Percentiles rank a stretch among this genome's conserved stretches.
These are phyloP conservation scores for Aspidiotus rigidus DNA, from an alignment of 2,888 invertebrate species.

Conservation along the genomic window DNA sequence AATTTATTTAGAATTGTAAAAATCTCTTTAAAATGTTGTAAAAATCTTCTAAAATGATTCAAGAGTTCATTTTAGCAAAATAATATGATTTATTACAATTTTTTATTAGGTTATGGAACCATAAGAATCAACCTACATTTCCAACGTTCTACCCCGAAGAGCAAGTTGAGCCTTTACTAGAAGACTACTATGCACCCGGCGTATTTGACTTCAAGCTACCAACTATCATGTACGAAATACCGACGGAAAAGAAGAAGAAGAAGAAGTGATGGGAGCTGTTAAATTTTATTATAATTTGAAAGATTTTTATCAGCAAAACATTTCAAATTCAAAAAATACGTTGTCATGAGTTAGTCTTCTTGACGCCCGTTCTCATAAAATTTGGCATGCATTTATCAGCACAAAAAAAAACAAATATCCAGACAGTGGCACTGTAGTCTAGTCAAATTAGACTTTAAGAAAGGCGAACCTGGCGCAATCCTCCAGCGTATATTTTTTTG, in stretches of 20 bases:
- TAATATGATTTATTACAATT: background rate
- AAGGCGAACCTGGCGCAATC: too few relatives aligned
- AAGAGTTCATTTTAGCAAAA: background rate
- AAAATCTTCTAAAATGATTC: too few relatives aligned
- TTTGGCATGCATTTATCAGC: too few relatives aligned
- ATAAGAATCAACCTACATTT: constrained; percentile 51
- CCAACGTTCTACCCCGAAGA: constrained; percentile 66
- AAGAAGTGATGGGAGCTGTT: background rate
- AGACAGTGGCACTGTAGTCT: too few relatives aligned
- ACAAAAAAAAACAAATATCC: too few relatives aligned
- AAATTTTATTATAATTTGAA: too few relatives aligned
- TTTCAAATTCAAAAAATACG: too few relatives aligned
- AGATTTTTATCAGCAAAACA: too few relatives aligned
- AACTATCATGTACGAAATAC: constrained; percentile 56
- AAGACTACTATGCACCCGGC: constrained; percentile 66
- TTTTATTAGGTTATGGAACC: constrained; percentile 31
- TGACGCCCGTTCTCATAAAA: too few relatives aligned
- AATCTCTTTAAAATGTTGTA: background rate
- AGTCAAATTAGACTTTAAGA: too few relatives aligned
- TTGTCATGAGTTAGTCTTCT: too few relatives aligned
- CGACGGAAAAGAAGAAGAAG: constrained; percentile 38
- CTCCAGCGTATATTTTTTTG: too few relatives aligned
- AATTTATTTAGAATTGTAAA: background rate
- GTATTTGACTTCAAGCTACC: constrained; percentile 65
- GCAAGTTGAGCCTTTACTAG: constrained; percentile 49